A percentile compares a stretch with the other conserved stretches of the same genome.
These are phyloP conservation scores for Crocodylus rhombifer DNA, from an alignment of 2,797 vertebrate genomes.

Conservation along the genomic window DNA sequence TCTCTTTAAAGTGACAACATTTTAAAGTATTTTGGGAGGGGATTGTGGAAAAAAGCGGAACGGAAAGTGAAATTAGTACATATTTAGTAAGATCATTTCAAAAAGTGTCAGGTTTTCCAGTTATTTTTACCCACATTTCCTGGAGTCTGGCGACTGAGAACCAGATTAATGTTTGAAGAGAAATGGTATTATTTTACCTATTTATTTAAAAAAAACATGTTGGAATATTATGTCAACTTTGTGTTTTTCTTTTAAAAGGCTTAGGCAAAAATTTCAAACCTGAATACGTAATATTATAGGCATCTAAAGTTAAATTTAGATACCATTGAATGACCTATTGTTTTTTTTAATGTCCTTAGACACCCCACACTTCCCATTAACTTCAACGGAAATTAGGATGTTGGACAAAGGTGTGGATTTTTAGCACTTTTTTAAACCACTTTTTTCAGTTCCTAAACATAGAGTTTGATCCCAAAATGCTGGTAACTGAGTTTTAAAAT, in stretches of 20 bases:
- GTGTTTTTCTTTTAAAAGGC: slow-evolving; percentile 4
- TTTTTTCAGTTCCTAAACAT: background rate
- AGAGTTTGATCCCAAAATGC: background rate
- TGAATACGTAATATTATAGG: background rate
- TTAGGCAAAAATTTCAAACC: background rate
- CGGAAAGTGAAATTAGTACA: slow-evolving; percentile 6
- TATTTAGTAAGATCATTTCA: slow-evolving; percentile 10
- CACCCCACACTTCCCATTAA: background rate
- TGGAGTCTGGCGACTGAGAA: slow-evolving; percentile 5
- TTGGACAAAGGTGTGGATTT: background rate
- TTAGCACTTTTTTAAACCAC: background rate
- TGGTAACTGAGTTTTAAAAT: background rate
- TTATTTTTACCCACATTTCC: background rate
- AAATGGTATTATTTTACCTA: slow-evolving; percentile 5
- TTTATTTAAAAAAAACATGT: slow-evolving; percentile 35
- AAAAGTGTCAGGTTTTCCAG: slow-evolving; percentile 27
- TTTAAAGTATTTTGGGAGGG: background rate
- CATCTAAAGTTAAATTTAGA: background rate
- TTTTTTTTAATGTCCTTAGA: background rate
- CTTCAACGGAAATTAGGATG: background rate
- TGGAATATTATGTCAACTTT: slow-evolving; percentile 25
- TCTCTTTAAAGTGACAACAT: background rate
- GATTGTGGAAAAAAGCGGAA: background rate
- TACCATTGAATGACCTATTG: background rate
- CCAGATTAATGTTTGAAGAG: background rate